A percentile compares a stretch with the other conserved stretches of the same genome.
phyloP scores from a whole-genome alignment of 30 jellyfish, hydroid and myxozoan species.

The Haliclystus octoradiatus region DNA sequence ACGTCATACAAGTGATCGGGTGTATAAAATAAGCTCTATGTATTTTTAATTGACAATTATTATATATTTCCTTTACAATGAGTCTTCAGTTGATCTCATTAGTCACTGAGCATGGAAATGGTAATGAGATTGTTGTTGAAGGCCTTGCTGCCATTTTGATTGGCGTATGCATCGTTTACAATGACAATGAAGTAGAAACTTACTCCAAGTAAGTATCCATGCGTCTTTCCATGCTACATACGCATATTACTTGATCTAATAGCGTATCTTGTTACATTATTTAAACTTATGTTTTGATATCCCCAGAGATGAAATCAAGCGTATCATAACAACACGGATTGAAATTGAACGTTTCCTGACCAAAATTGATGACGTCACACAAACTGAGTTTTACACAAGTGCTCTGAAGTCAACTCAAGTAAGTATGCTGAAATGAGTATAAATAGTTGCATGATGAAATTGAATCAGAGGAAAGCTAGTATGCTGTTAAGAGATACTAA shows the following conservation, averaged over 20 bases:
- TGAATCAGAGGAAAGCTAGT: no score
- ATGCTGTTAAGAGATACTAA: no score
- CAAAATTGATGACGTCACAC: constrained; percentile 68
- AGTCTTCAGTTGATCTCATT: constrained; percentile 66
- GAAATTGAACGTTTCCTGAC: constrained; percentile 93
- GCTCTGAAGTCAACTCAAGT: constrained; percentile 97
- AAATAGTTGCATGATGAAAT: no score
- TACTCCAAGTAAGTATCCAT: constrained; percentile 71
- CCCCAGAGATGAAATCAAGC: constrained; percentile 72
- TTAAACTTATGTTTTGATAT: neutral
- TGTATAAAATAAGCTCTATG: no score
- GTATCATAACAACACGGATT: constrained; percentile 74
- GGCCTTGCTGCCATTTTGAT: constrained; percentile 88
- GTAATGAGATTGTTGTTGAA: constrained; percentile 59
- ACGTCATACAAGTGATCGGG: no score
- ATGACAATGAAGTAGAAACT: constrained; percentile 65
- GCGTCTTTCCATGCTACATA: no score
- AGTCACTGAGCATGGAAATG: constrained; percentile 75
- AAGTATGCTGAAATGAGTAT: no score
- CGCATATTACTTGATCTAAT: no score
- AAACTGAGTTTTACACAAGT: constrained; percentile 62
- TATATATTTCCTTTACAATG: no score
- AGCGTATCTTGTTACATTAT: no score
- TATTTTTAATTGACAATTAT: no score
- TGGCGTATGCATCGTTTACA: constrained; percentile 85